Percentiles rank a stretch among this genome's conserved stretches.
Evolutionary conservation across 2,113 vertebrate species (phyloP).

Genomic region (Malurus melanocephalus): DNA sequence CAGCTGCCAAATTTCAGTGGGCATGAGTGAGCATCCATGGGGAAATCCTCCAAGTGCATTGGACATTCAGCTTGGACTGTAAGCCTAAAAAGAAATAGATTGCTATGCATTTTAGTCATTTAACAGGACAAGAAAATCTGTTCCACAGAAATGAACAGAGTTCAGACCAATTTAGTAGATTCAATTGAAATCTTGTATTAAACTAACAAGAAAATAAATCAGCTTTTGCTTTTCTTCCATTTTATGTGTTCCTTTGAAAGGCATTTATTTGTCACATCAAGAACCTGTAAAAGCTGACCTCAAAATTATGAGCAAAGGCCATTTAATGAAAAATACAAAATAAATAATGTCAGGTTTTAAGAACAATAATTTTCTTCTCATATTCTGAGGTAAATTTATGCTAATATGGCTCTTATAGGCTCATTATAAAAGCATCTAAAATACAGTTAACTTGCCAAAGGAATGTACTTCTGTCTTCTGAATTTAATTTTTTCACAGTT

Average conservation of each 20-base stretch:
- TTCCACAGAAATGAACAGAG: conserved; percentile 13
- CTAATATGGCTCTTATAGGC: neutral
- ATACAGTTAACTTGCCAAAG: neutral
- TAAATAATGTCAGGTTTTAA: neutral
- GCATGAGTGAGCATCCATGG: conserved; percentile 98
- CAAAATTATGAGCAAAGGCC: neutral
- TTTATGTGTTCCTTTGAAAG: conserved; percentile 33
- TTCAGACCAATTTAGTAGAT: neutral
- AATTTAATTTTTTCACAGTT: neutral
- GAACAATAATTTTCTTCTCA: neutral
- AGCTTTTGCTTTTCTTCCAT: conserved; percentile 13
- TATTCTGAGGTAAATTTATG: neutral
- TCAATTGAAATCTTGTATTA: conserved; percentile 9
- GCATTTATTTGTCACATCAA: conserved; percentile 13
- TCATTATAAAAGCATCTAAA: conserved; percentile 8
- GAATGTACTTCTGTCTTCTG: neutral
- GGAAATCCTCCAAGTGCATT: conserved; percentile 98
- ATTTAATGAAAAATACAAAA: conserved; percentile 21
- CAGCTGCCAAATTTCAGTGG: conserved; percentile 98
- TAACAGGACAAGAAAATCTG: conserved; percentile 52
- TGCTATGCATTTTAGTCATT: conserved; percentile 38
- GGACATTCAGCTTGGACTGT: conserved; percentile 98
- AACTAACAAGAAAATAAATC: conserved; percentile 39
- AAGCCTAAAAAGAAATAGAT: conserved; percentile 82
- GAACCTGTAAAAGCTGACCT: conserved; percentile 18